phyloP scores from a whole-genome alignment of 2,113 vertebrate genomes.

The Haemorhous mexicanus region DNA sequence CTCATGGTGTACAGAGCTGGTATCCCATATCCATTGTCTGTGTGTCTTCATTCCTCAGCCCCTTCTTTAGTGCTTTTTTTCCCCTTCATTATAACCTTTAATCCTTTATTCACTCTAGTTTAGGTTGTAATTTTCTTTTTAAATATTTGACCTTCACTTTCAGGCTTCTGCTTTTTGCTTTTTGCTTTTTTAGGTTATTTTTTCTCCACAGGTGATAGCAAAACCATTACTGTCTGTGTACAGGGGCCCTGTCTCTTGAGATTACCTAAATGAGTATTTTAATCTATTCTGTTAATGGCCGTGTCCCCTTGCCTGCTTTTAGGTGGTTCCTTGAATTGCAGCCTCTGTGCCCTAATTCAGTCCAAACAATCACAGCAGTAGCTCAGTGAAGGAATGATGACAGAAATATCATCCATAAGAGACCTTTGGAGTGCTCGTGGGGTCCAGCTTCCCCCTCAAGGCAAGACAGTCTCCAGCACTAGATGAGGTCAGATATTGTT shows the following conservation, averaged over 20 bases:
- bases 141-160: neutral
- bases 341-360: neutral
- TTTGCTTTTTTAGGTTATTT: neutral
- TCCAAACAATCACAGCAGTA: neutral
- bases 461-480: neutral
- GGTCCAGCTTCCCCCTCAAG: neutral
- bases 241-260: neutral
- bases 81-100: neutral
- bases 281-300: neutral
- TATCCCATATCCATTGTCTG: accelerated
- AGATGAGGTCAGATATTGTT: neutral
- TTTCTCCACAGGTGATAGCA: neutral
- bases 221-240: neutral
- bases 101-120: neutral
- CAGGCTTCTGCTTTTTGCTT: neutral
- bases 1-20: neutral
- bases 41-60: neutral
- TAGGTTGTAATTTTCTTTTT: neutral
- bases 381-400: neutral
- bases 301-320: neutral
- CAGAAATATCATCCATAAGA: neutral
- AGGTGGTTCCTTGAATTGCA: neutral
- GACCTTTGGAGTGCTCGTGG: neutral
- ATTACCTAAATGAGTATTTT: neutral
- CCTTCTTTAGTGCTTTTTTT: neutral